Base-by-base conservation (phyloP, 2,797 vertebrate species). In the Thamnophis elegans region DNA sequence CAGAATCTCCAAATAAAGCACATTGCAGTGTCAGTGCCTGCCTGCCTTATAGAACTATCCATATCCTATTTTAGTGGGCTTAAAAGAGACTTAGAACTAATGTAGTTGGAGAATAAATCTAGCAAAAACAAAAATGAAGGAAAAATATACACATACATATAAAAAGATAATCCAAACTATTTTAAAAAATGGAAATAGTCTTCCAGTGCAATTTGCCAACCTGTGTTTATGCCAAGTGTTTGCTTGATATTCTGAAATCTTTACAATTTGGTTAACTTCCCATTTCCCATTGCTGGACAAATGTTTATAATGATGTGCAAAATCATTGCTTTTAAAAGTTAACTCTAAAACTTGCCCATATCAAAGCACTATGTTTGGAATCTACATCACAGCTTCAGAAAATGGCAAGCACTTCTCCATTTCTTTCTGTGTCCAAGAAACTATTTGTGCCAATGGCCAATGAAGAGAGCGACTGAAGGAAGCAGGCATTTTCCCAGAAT, bases 341-440 rank as follows among this genome's bases (percentile, higher is more conserved):
- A 97, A 97, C 97, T 97, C 97, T 97, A 93, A 93, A 93, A 96
- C 96, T 96, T 94, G 95, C 96, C 97, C 96, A 97, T 97, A 97
- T 97, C 96, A 95, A 95, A 97, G 97, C 97, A 97, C 97, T 97
- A 97, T 96, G 94, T 95, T 96, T 93, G 97, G 97, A 97, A 97
- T 60, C 95, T 92, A 96, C 95, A 97, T 96, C 96, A 97, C 95
- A 97, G 96, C 94, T 96, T 95, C 96, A 87, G 95, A 89, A 95
- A 94, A 97, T 96, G 97, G 97, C 97, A 97, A 94, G 68, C 94
- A 93, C 92, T 96, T 94, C 96, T 68, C 89, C 92, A 93, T 94
- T 94, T 97, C 95, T 92, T 96, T 93, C 96, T 91, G 88, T 89
- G 94, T 94, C 93, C 94, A 85, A 86, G 92, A 95, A 96, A 93